Evolutionary conservation across 2,113 vertebrate genomes (phyloP), one percentile per base, ranked within the genome.

Genomic region (Irena cyanogastra): DNA sequence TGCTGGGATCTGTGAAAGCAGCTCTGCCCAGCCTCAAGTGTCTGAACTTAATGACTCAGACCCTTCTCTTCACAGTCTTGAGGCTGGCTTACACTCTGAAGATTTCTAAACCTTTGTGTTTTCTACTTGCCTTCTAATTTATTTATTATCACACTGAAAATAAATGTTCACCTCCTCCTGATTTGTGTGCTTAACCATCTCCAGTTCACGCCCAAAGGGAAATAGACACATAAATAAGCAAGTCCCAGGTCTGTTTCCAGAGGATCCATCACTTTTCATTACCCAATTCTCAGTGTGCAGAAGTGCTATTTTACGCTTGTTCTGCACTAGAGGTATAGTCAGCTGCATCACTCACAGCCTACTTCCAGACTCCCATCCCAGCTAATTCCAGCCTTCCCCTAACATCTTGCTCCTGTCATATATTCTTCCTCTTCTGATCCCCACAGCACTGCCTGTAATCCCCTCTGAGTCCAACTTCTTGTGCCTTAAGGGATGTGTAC

Each of bases 191-290:
- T 94, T 89, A 84, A 83, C 79, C 50, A 85, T 69, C 85, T 92
- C 59, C 82, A 86, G 90, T 72, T 91, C 91, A 94, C 94, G 82
- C 30, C 61, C 81, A 71, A 92, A 96, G 54, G 42, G 63, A 86
- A 92, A 95, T 10, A 74, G 71, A 81, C 59, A 59, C 56, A 90
- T 77, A 94, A 91, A 94, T 50, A 89, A 3, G 5, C 60, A 54
- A 86, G 77, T 71, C 70, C 37, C n/a, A 26, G 44, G 53, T 60
- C 83, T 89, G 56, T 74, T 84, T 82, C 74, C 74, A 82, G 37
- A 68, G 41, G 45, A 84, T 79, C 44, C 65, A 84, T 91, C 89
- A 75, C 94, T 89, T 91, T 64, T 75, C 79, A 50, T 90, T 74
- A 88, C 24, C 44, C 86, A 76, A 2, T 23, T 88, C 79, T 81